phyloP scores from a whole-genome alignment of 2,888 invertebrate species.

The Glaucopsyche alexis region DNA sequence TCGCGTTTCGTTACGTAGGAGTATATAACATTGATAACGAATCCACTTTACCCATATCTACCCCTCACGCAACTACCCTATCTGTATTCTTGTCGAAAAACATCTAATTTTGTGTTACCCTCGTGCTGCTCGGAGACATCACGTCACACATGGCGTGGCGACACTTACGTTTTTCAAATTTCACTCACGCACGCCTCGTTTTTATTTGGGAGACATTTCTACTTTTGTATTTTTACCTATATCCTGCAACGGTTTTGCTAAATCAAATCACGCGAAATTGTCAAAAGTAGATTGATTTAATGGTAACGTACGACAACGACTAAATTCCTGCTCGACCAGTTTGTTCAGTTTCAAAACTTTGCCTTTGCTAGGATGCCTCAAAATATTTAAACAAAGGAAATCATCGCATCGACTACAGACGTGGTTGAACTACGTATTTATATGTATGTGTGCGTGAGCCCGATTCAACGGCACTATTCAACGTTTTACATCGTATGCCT shows the following conservation, averaged over 20 bases:
- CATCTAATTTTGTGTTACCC: constrained; percentile 39
- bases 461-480: no score
- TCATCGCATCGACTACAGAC: no score
- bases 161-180: constrained; percentile 36
- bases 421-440: no score
- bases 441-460: no score
- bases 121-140: constrained; percentile 39
- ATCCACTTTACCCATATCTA: constrained; percentile 31
- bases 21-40: constrained; percentile 33
- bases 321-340: no score
- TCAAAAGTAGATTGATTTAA: neutral
- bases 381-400: no score
- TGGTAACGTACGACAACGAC: no score
- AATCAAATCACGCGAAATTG: neutral
- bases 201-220: constrained; percentile 31
- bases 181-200: constrained; percentile 33
- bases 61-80: constrained; percentile 33
- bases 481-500: no score
- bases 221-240: constrained; percentile 9
- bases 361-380: no score
- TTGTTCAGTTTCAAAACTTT: no score
- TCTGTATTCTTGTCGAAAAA: constrained; percentile 41
- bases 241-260: neutral
- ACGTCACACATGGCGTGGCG: constrained; percentile 36
- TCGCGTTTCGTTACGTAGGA: neutral